phyloP scores from a whole-genome alignment of 2,113 vertebrate species.

The Cnemophilus loriae region DNA sequence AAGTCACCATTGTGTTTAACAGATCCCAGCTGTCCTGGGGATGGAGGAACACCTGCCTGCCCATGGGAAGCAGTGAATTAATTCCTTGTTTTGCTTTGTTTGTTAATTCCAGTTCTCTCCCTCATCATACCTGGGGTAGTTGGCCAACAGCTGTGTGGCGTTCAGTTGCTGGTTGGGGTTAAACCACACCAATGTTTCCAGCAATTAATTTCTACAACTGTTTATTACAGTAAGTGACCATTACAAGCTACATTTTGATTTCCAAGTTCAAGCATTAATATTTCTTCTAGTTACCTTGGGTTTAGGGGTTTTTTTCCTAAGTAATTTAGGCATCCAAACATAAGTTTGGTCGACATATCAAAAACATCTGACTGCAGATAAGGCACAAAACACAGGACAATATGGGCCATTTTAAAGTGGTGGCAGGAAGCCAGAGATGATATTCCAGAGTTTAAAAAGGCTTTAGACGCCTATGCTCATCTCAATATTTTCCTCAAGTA shows the following conservation, averaged over 20 bases:
- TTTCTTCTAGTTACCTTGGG: background rate
- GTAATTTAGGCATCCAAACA: background rate
- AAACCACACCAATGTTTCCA: background rate
- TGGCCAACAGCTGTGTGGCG: background rate
- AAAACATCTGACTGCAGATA: background rate
- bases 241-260: background rate
- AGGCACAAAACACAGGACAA: background rate
- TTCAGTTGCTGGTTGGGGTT: background rate
- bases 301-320: background rate
- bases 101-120: background rate
- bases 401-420: background rate
- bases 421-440: background rate
- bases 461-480: background rate
- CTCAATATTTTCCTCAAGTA: background rate
- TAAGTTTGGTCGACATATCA: background rate
- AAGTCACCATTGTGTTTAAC: background rate
- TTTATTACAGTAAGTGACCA: background rate
- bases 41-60: background rate
- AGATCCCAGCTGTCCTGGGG: background rate
- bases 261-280: background rate
- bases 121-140: background rate
- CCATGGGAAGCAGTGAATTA: background rate
- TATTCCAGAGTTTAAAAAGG: background rate
- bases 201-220: background rate
- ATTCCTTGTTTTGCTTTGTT: background rate